phyloP scores from a whole-genome alignment of 2,113 vertebrate species.

The Oenanthe melanoleuca region DNA sequence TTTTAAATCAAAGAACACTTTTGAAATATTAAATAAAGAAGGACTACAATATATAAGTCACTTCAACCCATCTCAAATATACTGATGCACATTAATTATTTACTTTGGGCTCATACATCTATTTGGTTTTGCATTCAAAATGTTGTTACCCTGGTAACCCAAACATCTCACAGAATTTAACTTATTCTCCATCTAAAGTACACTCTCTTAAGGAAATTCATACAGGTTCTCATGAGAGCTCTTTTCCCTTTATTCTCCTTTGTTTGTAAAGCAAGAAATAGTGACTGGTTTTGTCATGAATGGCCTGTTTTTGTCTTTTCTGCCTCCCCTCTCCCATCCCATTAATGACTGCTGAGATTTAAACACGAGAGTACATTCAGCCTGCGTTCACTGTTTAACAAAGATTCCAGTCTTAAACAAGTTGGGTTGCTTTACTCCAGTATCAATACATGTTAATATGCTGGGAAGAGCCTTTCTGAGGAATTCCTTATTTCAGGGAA shows the following conservation, averaged over 20 bases:
- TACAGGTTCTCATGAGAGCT: constrained; percentile 19
- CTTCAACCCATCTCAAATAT: constrained; percentile 50
- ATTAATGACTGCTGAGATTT: constrained; percentile 27
- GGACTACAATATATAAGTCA: constrained; percentile 47
- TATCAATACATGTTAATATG: accelerated
- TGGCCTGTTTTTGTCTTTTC: constrained; percentile 39
- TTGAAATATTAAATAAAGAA: constrained; percentile 67
- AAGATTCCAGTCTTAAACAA: not conserved
- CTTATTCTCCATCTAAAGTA: constrained; percentile 58
- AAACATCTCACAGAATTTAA: constrained; percentile 40
- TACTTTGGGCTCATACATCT: constrained; percentile 64
- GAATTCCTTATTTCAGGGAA: not conserved
- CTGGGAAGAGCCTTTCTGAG: not conserved
- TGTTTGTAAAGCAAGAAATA: constrained; percentile 70
- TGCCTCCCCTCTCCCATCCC: constrained; percentile 10
- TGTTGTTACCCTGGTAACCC: constrained; percentile 65
- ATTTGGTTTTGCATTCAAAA: constrained; percentile 67
- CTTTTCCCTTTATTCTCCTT: not conserved
- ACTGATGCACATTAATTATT: constrained; percentile 79
- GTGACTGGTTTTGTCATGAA: constrained; percentile 41
- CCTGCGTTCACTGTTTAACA: not conserved
- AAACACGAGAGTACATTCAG: not conserved
- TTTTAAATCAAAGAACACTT: constrained; percentile 72
- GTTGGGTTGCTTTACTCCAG: not conserved
- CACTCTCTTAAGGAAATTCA: constrained; percentile 68